These are phyloP conservation scores for Sebastes trivittatus DNA, from an alignment of 2,797 vertebrate genomes.

Conservation along the genomic window DNA sequence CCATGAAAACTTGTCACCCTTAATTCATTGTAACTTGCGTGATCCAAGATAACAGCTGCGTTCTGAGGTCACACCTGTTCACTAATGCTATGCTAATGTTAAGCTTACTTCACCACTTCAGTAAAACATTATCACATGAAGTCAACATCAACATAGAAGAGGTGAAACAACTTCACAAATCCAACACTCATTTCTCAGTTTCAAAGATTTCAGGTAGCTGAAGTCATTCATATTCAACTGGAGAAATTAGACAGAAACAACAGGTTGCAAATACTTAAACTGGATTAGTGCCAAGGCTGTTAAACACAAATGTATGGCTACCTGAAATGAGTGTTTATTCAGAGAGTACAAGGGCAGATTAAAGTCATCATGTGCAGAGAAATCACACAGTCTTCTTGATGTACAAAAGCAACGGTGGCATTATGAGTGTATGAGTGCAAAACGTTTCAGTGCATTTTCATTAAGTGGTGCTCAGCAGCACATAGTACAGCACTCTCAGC, in stretches of 20 bases:
- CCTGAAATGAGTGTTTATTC: not conserved
- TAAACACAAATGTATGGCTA: not conserved
- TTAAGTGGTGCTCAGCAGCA: not conserved
- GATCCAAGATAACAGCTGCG: not conserved
- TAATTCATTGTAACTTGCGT: not conserved
- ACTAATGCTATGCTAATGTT: not conserved
- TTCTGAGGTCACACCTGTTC: not conserved
- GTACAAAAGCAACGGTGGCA: not conserved
- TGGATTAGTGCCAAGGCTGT: not conserved
- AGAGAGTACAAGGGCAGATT: not conserved
- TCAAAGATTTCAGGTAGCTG: not conserved
- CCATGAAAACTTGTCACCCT: not conserved
- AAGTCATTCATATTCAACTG: not conserved
- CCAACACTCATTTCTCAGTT: not conserved
- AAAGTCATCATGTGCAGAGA: not conserved
- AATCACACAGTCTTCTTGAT: not conserved
- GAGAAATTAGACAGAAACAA: not conserved
- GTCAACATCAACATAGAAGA: not conserved
- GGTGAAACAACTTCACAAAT: not conserved
- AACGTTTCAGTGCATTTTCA: conserved; percentile 38
- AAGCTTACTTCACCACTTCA: not conserved
- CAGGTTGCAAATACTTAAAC: not conserved
- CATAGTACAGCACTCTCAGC: not conserved
- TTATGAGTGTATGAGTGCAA: not conserved
- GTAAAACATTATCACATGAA: not conserved